A percentile compares a stretch with the other conserved stretches of the same genome.
Conservation (phyloP, 2,888 invertebrate species). For the Zhuqinia jingwanae region DNA sequence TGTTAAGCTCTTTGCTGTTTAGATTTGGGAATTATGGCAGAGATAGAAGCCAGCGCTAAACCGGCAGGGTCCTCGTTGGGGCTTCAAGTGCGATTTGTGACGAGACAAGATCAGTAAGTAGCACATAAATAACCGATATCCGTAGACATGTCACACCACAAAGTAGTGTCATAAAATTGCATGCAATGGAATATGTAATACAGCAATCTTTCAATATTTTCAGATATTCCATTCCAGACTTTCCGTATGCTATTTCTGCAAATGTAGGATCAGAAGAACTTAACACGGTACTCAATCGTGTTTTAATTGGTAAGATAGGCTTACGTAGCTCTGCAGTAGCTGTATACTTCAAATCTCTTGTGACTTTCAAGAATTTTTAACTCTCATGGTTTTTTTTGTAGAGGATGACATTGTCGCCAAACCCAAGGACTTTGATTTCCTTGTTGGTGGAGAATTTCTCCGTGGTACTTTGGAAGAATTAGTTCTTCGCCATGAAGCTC, state of each 20-base stretch:
- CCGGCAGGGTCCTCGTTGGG: conserved; percentile 59
- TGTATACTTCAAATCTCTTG: no score
- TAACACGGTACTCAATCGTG: conserved; percentile 89
- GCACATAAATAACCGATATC: background rate
- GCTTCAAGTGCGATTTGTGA: conserved; percentile 89
- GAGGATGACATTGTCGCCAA: conserved; percentile 78
- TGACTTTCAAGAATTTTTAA: no score
- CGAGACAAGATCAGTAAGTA: conserved; percentile 91
- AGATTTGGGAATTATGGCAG: background rate
- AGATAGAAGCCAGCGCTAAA: background rate
- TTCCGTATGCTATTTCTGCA: conserved; percentile 90
- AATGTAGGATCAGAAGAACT: conserved; percentile 87
- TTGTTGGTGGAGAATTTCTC: conserved; percentile 91
- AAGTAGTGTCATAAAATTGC: no score
- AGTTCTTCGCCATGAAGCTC: conserved; percentile 85
- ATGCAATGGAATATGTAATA: no score
- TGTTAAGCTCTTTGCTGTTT: no score
- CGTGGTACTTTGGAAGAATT: conserved; percentile 86
- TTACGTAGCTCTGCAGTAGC: no score
- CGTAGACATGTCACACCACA: no score
- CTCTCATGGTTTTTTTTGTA: no score
- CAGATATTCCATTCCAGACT: conserved; percentile 94
- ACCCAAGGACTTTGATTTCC: conserved; percentile 89
- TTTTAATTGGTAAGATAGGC: conserved; percentile 85
- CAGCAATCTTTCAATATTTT: no score